These are phyloP conservation scores for Subacronicta megacephala DNA, from an alignment of 2,888 invertebrate genomes.

Conservation along the genomic window DNA sequence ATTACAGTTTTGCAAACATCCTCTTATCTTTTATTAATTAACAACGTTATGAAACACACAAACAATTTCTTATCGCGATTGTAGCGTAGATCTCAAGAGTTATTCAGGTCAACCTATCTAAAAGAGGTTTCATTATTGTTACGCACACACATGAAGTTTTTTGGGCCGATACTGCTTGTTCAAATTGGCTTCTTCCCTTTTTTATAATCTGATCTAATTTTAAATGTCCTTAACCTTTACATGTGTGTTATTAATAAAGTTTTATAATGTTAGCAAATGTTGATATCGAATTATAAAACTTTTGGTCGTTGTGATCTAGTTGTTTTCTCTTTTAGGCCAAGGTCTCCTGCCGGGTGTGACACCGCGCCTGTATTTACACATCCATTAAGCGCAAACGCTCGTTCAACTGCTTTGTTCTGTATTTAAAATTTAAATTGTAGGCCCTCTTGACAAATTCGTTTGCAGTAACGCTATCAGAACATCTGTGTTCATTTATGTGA, in stretches of 20 bases:
- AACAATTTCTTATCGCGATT: constrained; percentile 45
- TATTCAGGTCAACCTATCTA: constrained; percentile 53
- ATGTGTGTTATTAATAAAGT: constrained; percentile 8
- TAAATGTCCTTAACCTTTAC: constrained; percentile 35
- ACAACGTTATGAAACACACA: constrained; percentile 26
- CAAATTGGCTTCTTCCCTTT: background rate
- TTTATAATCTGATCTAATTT: constrained; percentile 5
- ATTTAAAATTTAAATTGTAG: constrained; percentile 39
- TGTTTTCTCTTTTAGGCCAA: constrained; percentile 75
- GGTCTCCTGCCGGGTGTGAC: constrained; percentile 71
- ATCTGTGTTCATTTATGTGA: too few species aligned
- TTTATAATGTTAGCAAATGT: constrained; percentile 43
- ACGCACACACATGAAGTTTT: constrained; percentile 36
- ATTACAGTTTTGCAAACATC: constrained; percentile 23
- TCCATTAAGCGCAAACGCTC: constrained; percentile 78
- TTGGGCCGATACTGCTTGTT: constrained; percentile 15
- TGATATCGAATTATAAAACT: constrained; percentile 41
- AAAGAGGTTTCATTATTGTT: constrained; percentile 40
- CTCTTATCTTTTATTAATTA: constrained; percentile 31
- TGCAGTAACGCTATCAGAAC: constrained; percentile 24
- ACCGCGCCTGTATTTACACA: constrained; percentile 80
- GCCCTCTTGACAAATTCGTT: constrained; percentile 23
- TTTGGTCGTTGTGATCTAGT: constrained; percentile 46
- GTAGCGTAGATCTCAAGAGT: constrained; percentile 41
- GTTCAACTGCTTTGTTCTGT: constrained; percentile 45